Base-by-base conservation (phyloP, 2,797 vertebrate species). In the Spinibarbus caldwelli region DNA sequence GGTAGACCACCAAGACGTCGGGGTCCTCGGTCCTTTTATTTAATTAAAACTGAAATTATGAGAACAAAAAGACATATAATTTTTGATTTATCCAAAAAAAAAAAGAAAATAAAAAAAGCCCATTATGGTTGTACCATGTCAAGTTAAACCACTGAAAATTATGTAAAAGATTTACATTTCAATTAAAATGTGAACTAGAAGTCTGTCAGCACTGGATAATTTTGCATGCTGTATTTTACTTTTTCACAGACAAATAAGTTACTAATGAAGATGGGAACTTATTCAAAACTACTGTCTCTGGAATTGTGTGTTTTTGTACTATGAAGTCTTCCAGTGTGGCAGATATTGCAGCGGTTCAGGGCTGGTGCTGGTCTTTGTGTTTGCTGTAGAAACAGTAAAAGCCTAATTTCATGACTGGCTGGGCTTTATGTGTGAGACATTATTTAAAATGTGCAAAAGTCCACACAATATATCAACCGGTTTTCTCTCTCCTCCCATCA, bases 341-440 rank as follows among this genome's bases (percentile, higher is more conserved):
- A 26, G 73, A 84, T 84, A 66, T 78, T n/a, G 47, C 75, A 57
- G 26, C 17, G 19, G 75, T 45, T 78, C 75, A 52, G 45, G 72
- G 71, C 45, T 70, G 83, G 36, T 68, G 67, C 67, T 72, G 52
- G n/a, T 82, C 36, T 82, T 38, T 90, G 89, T 93, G 90, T 94
- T 94, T 94, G 91, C 91, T 84, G 90, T 91, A 85, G 90, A 89
- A 90, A 82, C 68, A 66, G 93, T 94, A 93, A 94, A 94, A 91
- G 89, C 90, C 93, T 93, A 92, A 93, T 95, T 94, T 95, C 93
- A 95, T 94, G 95, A 94, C 92, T 92, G 94, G 90, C 90, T 94
- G 91, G 91, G 93, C 93, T 94, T 95, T 93, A 95, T 94, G 90
- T 94, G 90, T 88, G 89, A 92, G 92, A 94, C 94, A 93, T 89